These are phyloP conservation scores for Agonum fuliginosum DNA, from an alignment of 2,888 invertebrate species.

Conservation along the genomic window DNA sequence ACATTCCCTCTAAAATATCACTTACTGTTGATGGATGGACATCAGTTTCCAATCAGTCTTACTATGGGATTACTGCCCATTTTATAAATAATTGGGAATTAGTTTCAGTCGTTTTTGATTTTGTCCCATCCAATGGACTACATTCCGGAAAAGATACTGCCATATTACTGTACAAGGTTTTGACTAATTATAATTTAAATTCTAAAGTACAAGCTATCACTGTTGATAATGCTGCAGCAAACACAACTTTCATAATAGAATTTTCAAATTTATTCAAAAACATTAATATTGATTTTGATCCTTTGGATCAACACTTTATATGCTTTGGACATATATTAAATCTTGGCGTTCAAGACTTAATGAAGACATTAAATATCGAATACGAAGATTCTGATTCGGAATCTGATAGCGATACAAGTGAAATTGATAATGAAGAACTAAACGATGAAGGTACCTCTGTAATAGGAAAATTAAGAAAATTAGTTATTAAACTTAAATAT, in stretches of 20 bases:
- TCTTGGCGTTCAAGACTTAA: constrained; percentile 64
- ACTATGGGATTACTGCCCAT: constrained; percentile 60
- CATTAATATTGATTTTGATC: constrained; percentile 41
- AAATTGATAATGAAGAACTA: not conserved
- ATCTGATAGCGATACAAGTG: not conserved
- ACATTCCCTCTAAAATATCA: not conserved
- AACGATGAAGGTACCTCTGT: not conserved
- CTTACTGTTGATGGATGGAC: constrained; percentile 61
- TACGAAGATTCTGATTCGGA: not conserved
- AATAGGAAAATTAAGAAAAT: not conserved
- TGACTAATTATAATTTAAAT: constrained; percentile 61
- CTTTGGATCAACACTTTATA: constrained; percentile 64
- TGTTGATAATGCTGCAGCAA: constrained; percentile 64
- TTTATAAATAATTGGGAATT: constrained; percentile 60
- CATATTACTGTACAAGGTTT: constrained; percentile 58
- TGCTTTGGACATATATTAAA: constrained; percentile 66
- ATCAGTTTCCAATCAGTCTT: constrained; percentile 7
- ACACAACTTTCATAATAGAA: constrained; percentile 64
- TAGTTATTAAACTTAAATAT: not conserved
- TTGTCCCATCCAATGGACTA: constrained; percentile 61
- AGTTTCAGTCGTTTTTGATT: constrained; percentile 62
- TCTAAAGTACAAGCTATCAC: constrained; percentile 64
- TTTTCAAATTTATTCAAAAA: constrained; percentile 55
- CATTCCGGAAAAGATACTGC: constrained; percentile 65
- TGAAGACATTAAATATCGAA: constrained; percentile 38